Base-by-base conservation (phyloP, 2,113 vertebrate genomes). In the Tragelaphus scriptus region DNA sequence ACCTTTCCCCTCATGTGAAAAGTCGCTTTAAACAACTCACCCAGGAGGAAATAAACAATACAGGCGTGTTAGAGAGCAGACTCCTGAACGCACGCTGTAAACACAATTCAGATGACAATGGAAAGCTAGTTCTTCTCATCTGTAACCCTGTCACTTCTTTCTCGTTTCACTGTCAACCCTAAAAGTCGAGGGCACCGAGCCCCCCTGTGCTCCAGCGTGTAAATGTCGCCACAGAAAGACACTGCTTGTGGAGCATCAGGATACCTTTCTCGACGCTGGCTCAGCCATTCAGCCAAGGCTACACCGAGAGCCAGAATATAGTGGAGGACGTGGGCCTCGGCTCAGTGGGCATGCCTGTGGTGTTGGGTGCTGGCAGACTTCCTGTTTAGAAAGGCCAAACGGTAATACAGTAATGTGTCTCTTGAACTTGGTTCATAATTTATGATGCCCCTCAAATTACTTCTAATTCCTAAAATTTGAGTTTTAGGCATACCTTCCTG, bases 321-420 rank as follows among this genome's bases (percentile, higher is more conserved):
- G 32, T 32, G 44, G 77, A 44, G 44, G 40, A 6, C 0, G 16
- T 21, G 2, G 49, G 25, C 53, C 40, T 81, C 30, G 3, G 59
- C 44, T 9, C 23, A 6, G 85, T 9, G 13, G 4, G 19, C 6
- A 21, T 0, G 7, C 56, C n/a, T 0, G 0, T 1, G 32, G 13
- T 16, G 14, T 17, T 17, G 36, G 53, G 4, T 44, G 47, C 85
- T 79, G 6, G 86, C 58, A 4, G 2, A 21, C 6, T 44, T 87
- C 10, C 51, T 63, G 1, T 9, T 56, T 71, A 65, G 68, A 80
- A 26, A 63, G 13, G 30, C 2, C 9, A 91, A 25, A 7, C 19
- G 14, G 28, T 47, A 8, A 59, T 7, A 26, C 21, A 40, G 49
- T 3, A 32, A 53, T 12, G 7, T n/a, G 2, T 28, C 44, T 85